Base-by-base conservation (phyloP, 2,113 vertebrate genomes). In the Archilochus colubris region DNA sequence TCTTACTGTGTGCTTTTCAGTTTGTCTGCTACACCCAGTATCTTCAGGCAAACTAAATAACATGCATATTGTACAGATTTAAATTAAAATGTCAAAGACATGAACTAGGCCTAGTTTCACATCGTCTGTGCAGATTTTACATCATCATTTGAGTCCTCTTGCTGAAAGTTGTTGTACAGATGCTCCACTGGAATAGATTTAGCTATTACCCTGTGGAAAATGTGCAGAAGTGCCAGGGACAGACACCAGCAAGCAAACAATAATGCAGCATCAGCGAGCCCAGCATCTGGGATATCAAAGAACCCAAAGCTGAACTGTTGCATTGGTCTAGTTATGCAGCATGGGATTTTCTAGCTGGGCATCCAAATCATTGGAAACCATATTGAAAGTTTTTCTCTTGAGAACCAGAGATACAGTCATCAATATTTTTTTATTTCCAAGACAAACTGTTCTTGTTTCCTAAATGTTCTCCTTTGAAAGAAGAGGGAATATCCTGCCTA, bases 261-360 rank as follows among this genome's bases (percentile, higher is more conserved):
- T 58, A 54, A 58, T 31, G 36, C 43, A 58, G 46, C 86, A 76
- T 66, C 78, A 53, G 61, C 46, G 53, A 81, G 38, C 22, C 93
- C 95, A 89, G 89, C 19, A 48, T 18, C 27, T 3, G 21, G 63
- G 48, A 94, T 70, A 82, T 27, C 57, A 18, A 62, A 67, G 48
- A 80, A 78, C 86, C 75, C 82, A 86, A 72, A 83, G 57, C 53
- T 94, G 48, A 63, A 76, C 10, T 84, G 67, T 94, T 54, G 93
- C 95, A 95, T 93, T 62, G 93, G 82, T 74, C 73, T 91, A 83
- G 33, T 74, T 92, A 90, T 31, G 55, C 77, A 91, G 83, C 59
- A 68, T 2, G 17, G 50, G 17, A 69, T 58, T 87, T 62, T 76
- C 77, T 50, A 15, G 8, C 8, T 31, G 25, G 73, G 14, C 33